Percentiles rank a stretch among this genome's conserved stretches.
phyloP scores from a whole-genome alignment of 2,797 vertebrate genomes.

The Salmo trutta region DNA sequence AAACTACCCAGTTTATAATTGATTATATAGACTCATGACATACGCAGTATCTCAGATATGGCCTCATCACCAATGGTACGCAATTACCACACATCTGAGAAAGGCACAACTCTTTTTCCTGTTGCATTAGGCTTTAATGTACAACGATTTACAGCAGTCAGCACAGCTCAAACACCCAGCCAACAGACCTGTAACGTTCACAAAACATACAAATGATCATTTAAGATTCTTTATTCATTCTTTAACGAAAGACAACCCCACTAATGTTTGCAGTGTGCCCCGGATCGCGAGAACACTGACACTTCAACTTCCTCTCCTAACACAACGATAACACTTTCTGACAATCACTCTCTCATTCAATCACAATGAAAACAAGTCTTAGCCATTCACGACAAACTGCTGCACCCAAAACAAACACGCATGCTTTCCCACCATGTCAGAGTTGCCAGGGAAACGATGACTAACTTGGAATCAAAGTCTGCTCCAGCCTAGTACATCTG shows the following conservation, averaged over 20 bases:
- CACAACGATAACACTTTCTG: constrained; percentile 30
- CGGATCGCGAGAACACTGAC: not conserved
- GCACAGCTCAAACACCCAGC: too few relatives aligned
- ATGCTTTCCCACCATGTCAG: constrained; percentile 48
- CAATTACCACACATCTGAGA: too few relatives aligned
- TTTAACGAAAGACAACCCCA: not conserved
- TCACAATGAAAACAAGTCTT: constrained; percentile 35
- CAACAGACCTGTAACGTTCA: too few relatives aligned
- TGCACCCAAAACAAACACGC: constrained; percentile 53
- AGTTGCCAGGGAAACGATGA: constrained; percentile 56
- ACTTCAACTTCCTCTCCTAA: constrained; percentile 16
- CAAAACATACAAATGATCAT: not conserved
- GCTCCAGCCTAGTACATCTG: constrained; percentile 43
- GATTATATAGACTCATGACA: too few relatives aligned
- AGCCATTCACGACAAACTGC: constrained; percentile 43
- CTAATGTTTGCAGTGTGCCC: not conserved
- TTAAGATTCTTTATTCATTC: not conserved
- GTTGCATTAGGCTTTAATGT: too few relatives aligned
- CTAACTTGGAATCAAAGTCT: constrained; percentile 63
- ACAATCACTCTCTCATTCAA: constrained; percentile 41
- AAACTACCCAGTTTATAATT: too few relatives aligned
- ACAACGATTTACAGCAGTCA: too few relatives aligned
- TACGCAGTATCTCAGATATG: too few relatives aligned
- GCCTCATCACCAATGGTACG: too few relatives aligned
- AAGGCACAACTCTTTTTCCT: too few relatives aligned